phyloP scores from a whole-genome alignment of 2,888 invertebrate genomes.

The Harpagoxenus sublaevis region DNA sequence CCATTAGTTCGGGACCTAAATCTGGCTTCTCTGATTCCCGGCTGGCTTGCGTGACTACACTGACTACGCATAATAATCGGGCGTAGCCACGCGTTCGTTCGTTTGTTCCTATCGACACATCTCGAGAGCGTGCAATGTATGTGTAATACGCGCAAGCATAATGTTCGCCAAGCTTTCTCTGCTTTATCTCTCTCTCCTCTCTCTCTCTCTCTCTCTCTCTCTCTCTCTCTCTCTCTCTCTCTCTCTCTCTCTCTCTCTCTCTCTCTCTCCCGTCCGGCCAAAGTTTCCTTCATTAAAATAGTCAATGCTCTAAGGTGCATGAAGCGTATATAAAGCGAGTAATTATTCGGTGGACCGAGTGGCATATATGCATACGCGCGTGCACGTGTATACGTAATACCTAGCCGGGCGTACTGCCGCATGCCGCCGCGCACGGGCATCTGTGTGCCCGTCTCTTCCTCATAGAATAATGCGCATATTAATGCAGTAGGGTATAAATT shows the following conservation, averaged over 20 bases:
- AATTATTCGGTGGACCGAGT: conserved; percentile 62
- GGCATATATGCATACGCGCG: conserved; percentile 44
- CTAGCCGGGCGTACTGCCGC: conserved; percentile 26
- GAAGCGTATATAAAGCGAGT: conserved; percentile 63
- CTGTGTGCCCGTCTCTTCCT: conserved; percentile 52
- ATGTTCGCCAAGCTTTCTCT: neutral
- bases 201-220: too few species aligned
- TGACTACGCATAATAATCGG: conserved; percentile 69
- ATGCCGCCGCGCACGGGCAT: neutral
- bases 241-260: neutral
- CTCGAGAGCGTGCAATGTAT: conserved; percentile 18
- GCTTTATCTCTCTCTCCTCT: conserved; percentile 7
- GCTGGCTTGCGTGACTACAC: conserved; percentile 68
- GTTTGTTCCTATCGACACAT: conserved; percentile 39
- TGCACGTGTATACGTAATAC: conserved; percentile 26
- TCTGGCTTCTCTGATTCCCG: neutral
- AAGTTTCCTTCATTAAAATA: conserved; percentile 57
- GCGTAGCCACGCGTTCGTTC: conserved; percentile 10
- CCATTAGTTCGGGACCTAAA: too few species aligned
- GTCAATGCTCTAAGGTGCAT: conserved; percentile 59
- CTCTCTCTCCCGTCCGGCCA: neutral
- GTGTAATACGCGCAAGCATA: conserved; percentile 9
- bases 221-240: neutral
- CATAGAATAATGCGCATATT: conserved; percentile 67
- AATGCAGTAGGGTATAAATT: conserved; percentile 70